Evolutionary conservation across 35 echinoderm and acorn worm genomes (phyloP).

Genomic region (Diadema setosum): DNA sequence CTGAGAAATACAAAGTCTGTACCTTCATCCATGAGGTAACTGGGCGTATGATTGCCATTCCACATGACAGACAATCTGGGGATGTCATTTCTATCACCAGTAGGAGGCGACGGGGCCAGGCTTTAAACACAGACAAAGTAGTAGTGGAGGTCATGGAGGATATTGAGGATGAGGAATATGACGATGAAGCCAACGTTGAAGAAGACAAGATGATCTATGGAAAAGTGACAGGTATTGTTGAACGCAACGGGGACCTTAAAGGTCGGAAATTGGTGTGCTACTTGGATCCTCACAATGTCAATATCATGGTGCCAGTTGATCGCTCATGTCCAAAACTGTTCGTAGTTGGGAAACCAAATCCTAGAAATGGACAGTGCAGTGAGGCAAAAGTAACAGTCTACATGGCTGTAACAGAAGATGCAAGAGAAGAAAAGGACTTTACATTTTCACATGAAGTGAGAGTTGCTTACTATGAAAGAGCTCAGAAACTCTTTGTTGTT

Average conservation of each 20-base stretch:
- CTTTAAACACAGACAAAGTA: slow-evolving; percentile 65
- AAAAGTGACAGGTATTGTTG: slow-evolving; percentile 56
- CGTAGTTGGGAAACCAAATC: neutral
- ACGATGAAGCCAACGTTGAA: neutral
- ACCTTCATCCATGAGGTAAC: slow-evolving; percentile 48
- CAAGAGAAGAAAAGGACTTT: neutral
- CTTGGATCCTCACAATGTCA: slow-evolving; percentile 69
- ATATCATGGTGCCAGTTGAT: slow-evolving; percentile 88
- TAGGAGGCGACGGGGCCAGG: slow-evolving; percentile 41
- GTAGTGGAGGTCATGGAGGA: slow-evolving; percentile 60
- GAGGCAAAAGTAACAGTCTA: slow-evolving; percentile 18
- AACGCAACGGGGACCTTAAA: slow-evolving; percentile 49
- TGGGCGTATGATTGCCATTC: slow-evolving; percentile 60
- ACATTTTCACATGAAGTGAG: no score
- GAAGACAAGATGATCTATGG: slow-evolving; percentile 68
- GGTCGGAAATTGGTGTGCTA: slow-evolving; percentile 78
- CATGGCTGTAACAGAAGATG: neutral
- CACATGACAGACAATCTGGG: slow-evolving; percentile 29
- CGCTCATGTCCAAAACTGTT: slow-evolving; percentile 79
- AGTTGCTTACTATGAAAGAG: slow-evolving; percentile 43
- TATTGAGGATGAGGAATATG: slow-evolving; percentile 14
- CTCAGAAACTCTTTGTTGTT: slow-evolving; percentile 84
- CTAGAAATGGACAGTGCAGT: neutral
- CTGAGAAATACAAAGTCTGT: slow-evolving; percentile 67
- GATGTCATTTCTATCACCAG: slow-evolving; percentile 67